Evolutionary conservation across 2,113 vertebrate genomes (phyloP), one percentile per base, ranked within the genome.

Genomic region (Heterotilapia buettikoferi): DNA sequence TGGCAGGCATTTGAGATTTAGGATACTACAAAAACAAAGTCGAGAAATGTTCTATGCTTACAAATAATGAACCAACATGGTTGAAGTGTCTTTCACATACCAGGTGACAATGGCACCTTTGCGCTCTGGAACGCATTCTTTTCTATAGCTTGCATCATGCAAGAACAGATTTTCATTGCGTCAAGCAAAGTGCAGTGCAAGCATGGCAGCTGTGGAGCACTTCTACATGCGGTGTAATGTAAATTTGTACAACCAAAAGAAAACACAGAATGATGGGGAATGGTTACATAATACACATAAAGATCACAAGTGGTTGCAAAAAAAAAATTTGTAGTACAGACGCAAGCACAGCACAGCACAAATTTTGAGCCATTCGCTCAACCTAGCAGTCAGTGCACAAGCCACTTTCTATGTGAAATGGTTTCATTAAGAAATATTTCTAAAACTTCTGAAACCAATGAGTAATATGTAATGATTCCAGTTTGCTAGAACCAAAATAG

Each of bases 401-500:
- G 24, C 21, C 40, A n/a, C 68, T 45, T 73, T 73, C 68, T 73
- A 45, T 29, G 21, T 76, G 9, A 47, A 73, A 73, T 73, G 68
- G 68, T 76, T 76, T 81, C 85, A 82, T 38, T 87, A 59, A 85
- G 54, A 68, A 52, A 89, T 59, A 43, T 82, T 88, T 84, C 53
- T 84, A 86, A 90, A 88, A 85, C 10, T 6, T 90, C 80, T 88
- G 50, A 66, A 85, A 82, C 43, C 54, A 47, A 83, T 90, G 52
- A 84, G 24, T 61, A 88, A 83, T 61, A 31, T 68, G 63, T 47
- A 79, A 82, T 87, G 40, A 24, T 84, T 88, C 31, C 84, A 45
- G 80, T 84, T 59, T 36, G 43, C 76, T 89, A 82, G 86, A 94
- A 90, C 38, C 31, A 83, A 91, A 90, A 91, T 14, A 84, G 16